phyloP scores from a whole-genome alignment of 2,113 vertebrate species.

The Ochotona princeps region DNA sequence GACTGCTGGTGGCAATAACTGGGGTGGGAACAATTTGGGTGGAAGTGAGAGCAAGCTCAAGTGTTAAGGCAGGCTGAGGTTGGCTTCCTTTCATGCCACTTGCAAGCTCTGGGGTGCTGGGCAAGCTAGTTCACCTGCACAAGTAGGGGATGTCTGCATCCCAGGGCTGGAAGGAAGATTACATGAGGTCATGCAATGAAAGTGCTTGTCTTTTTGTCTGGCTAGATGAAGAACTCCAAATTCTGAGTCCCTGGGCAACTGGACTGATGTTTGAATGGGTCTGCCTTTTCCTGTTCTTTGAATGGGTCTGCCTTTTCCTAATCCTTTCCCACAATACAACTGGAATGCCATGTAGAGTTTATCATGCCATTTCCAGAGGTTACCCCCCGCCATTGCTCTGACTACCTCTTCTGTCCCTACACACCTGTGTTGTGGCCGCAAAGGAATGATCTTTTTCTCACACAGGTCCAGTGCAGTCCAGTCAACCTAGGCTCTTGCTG shows the following conservation, averaged over 20 bases:
- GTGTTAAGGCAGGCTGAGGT: neutral
- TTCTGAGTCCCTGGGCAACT: neutral
- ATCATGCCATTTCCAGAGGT: neutral
- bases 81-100: neutral
- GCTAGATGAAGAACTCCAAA: neutral
- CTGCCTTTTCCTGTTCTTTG: neutral
- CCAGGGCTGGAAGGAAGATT: neutral
- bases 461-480: rapidly evolving
- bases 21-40: too few relatives aligned
- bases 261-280: neutral
- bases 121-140: neutral
- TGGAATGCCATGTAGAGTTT: neutral
- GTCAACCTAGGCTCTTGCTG: neutral
- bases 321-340: neutral
- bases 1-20: rapidly evolving
- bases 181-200: neutral
- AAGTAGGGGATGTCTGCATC: neutral
- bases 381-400: neutral
- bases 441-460: neutral
- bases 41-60: neutral
- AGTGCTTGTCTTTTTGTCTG: neutral
- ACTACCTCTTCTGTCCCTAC: rapidly evolving
- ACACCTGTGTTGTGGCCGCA: neutral
- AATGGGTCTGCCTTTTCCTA: neutral
- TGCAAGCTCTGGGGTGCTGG: neutral